These are phyloP conservation scores for Chroicocephalus ridibundus DNA, from an alignment of 2,113 vertebrate species.

Conservation along the genomic window DNA sequence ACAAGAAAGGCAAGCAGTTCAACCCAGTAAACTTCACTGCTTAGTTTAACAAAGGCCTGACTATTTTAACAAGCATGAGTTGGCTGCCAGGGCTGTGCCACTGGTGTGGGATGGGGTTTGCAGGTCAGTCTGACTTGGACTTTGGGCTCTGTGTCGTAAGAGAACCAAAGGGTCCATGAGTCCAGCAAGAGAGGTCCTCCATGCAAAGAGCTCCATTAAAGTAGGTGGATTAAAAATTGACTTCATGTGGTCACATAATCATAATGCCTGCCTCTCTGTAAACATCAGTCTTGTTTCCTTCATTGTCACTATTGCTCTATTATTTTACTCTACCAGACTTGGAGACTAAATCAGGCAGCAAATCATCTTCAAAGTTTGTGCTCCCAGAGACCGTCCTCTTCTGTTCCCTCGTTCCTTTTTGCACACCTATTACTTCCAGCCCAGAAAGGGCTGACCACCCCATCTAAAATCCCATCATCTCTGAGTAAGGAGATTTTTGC, in stretches of 20 bases:
- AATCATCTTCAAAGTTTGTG: not conserved
- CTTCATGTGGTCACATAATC: not conserved
- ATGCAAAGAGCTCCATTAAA: not conserved
- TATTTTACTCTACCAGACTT: not conserved
- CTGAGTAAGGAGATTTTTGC: not conserved
- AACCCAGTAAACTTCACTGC: not conserved
- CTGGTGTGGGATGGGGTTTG: not conserved
- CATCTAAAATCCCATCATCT: not conserved
- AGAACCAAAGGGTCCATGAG: not conserved
- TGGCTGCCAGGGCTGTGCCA: not conserved
- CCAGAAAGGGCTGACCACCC: not conserved
- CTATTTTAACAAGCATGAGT: not conserved
- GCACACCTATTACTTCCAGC: not conserved
- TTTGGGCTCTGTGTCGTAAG: fast-evolving
- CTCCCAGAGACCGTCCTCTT: not conserved
- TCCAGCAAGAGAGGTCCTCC: not conserved
- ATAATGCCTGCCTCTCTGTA: not conserved
- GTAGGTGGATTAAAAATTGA: not conserved
- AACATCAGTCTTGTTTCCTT: not conserved
- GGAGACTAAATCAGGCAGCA: not conserved
- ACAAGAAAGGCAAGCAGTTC: not conserved
- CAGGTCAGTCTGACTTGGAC: not conserved
- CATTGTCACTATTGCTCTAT: not conserved
- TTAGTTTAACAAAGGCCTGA: not conserved
- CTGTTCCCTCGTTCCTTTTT: not conserved